phyloP scores from a whole-genome alignment of 30 jellyfish, hydroid and myxozoan genomes.

The Hydractinia symbiolongicarpus region DNA sequence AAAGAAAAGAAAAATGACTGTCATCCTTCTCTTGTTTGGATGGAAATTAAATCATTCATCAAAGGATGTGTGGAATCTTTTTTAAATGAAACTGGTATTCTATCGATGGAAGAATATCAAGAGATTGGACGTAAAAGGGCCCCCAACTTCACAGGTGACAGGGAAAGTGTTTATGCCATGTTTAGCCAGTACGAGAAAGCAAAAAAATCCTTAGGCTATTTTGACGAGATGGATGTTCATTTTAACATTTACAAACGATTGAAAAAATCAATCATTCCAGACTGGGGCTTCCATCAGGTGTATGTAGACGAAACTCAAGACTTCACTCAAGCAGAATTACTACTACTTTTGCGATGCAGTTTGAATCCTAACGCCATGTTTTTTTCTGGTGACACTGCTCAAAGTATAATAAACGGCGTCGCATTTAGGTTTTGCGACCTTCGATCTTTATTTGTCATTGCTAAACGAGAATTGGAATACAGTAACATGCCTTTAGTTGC shows the following conservation, averaged over 20 bases:
- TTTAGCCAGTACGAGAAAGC: slow-evolving; percentile 40
- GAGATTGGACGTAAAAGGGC: slow-evolving; percentile 72
- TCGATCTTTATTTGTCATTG: slow-evolving; percentile 47
- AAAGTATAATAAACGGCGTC: slow-evolving; percentile 75
- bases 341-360: slow-evolving; percentile 53
- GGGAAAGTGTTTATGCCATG: slow-evolving; percentile 50
- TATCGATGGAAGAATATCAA: slow-evolving; percentile 47
- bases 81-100: slow-evolving; percentile 35
- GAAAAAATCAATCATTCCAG: slow-evolving; percentile 18
- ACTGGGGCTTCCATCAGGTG: slow-evolving; percentile 64
- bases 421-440: slow-evolving; percentile 79
- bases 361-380: slow-evolving; percentile 65
- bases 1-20: slow-evolving; percentile 29
- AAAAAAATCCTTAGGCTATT: slow-evolving; percentile 28
- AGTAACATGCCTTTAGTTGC: slow-evolving; percentile 18
- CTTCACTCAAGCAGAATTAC: slow-evolving; percentile 75
- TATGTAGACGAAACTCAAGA: slow-evolving; percentile 90
- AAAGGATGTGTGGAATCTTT: slow-evolving; percentile 68
- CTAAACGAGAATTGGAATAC: slow-evolving; percentile 28
- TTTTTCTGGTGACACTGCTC: slow-evolving; percentile 94
- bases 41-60: slow-evolving; percentile 77
- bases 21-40: slow-evolving; percentile 86
- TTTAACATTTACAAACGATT: slow-evolving; percentile 59
- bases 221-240: slow-evolving; percentile 61
- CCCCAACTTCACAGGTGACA: slow-evolving; percentile 67